These are phyloP conservation scores for Callipepla squamata DNA, from an alignment of 2,113 vertebrate genomes.

Conservation along the genomic window DNA sequence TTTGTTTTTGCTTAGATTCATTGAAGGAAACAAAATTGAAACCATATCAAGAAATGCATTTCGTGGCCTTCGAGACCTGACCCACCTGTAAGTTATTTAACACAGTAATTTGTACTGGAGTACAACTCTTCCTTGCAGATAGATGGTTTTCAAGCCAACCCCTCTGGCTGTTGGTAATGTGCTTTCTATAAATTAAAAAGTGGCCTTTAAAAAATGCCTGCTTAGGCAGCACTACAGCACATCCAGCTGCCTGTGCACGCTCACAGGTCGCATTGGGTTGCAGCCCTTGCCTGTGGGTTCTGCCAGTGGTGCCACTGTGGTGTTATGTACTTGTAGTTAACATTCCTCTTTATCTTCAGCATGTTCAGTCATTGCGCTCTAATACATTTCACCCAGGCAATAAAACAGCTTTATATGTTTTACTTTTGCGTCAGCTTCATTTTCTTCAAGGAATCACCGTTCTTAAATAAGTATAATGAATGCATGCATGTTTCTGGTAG, in stretches of 20 bases:
- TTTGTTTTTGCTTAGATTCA: constrained; percentile 84
- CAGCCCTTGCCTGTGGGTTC: background rate
- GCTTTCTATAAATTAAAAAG: background rate
- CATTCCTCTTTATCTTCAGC: background rate
- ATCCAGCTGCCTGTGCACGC: background rate
- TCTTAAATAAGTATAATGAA: constrained; percentile 1
- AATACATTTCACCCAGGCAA: background rate
- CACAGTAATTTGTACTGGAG: background rate
- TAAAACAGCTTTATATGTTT: background rate
- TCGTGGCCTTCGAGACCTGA: constrained; percentile 93
- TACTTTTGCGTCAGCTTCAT: background rate
- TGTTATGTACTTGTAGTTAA: accelerated
- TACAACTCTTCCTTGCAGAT: background rate
- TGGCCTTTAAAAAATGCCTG: background rate
- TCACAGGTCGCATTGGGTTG: background rate
- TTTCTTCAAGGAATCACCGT: background rate
- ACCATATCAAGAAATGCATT: constrained; percentile 92
- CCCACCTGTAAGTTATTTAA: constrained; percentile 90
- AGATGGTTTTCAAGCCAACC: background rate
- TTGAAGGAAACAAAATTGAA: constrained; percentile 96
- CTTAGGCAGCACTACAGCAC: accelerated
- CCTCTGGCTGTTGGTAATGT: accelerated
- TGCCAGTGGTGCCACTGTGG: accelerated
- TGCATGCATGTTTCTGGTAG: background rate
- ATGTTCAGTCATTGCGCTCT: background rate